Evolutionary conservation across 2,797 vertebrate genomes (phyloP), one percentile per base, ranked within the genome.

Genomic region (Arctocebus calabarensis): DNA sequence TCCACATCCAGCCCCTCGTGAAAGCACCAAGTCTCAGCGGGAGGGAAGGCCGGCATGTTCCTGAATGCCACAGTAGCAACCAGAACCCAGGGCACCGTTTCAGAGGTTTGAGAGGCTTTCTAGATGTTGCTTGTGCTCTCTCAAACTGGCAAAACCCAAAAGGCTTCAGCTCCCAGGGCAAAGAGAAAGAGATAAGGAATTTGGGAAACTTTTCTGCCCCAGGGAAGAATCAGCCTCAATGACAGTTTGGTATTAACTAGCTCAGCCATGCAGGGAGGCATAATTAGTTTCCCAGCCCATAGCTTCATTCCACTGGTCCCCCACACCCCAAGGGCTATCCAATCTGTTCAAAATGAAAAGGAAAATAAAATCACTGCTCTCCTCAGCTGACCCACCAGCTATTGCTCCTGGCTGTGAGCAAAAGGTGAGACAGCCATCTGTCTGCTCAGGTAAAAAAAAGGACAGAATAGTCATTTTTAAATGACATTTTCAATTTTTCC

Each of bases 301-400:
- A 88, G 94, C 85, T 95, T 91, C 92, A 87, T 95, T 96, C 95
- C 91, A 88, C 34, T 3, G 70, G 91, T 73, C 95, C 89, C 86
- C 85, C 52, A 95, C 66, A 68, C 90, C 96, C 95, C 61, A 89
- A 92, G 91, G 96, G 94, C 96, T 97, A 90, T 17, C 86, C 97
- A 97, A 90, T 96, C 96, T 97, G 97, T 94, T 92, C 88, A 87
- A 94, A 96, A 97, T 90, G 91, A 97, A 96, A 97, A 97, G 92
- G 90, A 97, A 98, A 97, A 96, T 96, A 96, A 97, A 97, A 97
- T 96, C 94, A 90, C 90, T n/a, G 90, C 88, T 96, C 59, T 96
- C 92, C 84, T 93, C 7, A 0, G 77, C 94, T 97, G 96, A 97
- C 96, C 96, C 91, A 90, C 70, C 1, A 5, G 91, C 77, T 40